A percentile compares a stretch with the other conserved stretches of the same genome.
Conservation (phyloP, 2,113 vertebrate genomes). For the Chroicocephalus ridibundus region DNA sequence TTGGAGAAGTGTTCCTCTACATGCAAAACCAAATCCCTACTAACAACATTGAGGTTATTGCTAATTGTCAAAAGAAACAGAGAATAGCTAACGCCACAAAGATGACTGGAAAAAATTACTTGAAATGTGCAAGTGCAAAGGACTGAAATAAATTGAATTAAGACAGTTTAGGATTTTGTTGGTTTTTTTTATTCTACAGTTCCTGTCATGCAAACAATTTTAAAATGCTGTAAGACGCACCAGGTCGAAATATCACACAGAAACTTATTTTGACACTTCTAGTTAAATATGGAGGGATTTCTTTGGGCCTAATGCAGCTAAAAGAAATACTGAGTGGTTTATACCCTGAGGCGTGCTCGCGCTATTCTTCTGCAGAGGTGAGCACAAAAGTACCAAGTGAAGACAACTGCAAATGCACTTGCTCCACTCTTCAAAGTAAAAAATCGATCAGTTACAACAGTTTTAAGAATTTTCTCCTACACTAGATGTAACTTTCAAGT, state of each 20-base stretch:
- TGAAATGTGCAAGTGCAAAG: neutral
- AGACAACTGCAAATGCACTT: neutral
- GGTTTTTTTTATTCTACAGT: neutral
- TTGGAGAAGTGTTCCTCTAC: neutral
- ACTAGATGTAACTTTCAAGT: neutral
- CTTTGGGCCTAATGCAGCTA: neutral
- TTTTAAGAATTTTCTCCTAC: neutral
- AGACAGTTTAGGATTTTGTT: neutral
- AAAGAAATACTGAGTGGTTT: neutral
- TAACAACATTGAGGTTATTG: neutral
- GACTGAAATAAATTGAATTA: neutral
- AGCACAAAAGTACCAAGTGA: neutral
- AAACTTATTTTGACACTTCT: neutral
- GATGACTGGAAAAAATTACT: neutral
- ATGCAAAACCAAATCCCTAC: neutral
- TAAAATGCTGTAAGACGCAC: neutral
- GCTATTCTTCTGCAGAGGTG: neutral
- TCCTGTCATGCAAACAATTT: neutral
- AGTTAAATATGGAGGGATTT: neutral
- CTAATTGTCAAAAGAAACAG: neutral
- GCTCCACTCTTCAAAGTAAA: neutral
- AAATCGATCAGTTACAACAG: neutral
- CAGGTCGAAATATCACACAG: neutral
- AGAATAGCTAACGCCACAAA: neutral
- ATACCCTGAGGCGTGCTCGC: neutral